Percentiles rank a stretch among this genome's conserved stretches.
phyloP scores from a whole-genome alignment of 2,113 vertebrate species.

The Lucifuga dentata region DNA sequence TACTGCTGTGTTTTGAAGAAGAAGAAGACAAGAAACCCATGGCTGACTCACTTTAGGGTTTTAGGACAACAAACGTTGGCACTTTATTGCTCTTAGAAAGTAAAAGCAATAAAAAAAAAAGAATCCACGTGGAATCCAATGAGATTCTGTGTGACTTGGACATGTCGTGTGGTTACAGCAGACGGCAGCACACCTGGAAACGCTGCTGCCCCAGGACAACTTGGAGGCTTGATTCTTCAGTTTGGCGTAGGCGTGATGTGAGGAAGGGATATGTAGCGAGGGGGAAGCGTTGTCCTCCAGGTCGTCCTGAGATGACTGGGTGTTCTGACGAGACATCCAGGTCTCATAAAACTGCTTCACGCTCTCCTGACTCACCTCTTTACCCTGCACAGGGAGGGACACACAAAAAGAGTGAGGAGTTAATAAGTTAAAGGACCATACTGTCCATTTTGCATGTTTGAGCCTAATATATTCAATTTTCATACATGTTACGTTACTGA shows the following conservation, averaged over 20 bases:
- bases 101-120: no score
- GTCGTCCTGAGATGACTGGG: constrained; percentile 48
- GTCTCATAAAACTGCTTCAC: constrained; percentile 76
- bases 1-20: no score
- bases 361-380: constrained; percentile 78
- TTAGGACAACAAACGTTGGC: no score
- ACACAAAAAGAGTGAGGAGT: background rate
- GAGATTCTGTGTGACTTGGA: no score
- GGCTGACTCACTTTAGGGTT: no score
- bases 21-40: no score
- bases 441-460: no score
- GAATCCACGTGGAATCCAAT: no score
- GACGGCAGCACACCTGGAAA: constrained; percentile 78
- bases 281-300: constrained; percentile 33
- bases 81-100: no score
- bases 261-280: constrained; percentile 31
- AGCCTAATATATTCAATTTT: no score
- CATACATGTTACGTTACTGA: no score
- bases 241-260: constrained; percentile 50
- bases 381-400: constrained; percentile 69
- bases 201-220: constrained; percentile 79
- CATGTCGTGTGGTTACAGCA: background rate
- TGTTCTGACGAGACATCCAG: constrained; percentile 74
- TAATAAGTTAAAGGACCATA: background rate
- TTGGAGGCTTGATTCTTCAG: constrained; percentile 66